A percentile compares a stretch with the other conserved stretches of the same genome.
These are phyloP conservation scores for Heterodera schachtii DNA, from an alignment of 1,140 invertebrate genomes.

Conservation along the genomic window DNA sequence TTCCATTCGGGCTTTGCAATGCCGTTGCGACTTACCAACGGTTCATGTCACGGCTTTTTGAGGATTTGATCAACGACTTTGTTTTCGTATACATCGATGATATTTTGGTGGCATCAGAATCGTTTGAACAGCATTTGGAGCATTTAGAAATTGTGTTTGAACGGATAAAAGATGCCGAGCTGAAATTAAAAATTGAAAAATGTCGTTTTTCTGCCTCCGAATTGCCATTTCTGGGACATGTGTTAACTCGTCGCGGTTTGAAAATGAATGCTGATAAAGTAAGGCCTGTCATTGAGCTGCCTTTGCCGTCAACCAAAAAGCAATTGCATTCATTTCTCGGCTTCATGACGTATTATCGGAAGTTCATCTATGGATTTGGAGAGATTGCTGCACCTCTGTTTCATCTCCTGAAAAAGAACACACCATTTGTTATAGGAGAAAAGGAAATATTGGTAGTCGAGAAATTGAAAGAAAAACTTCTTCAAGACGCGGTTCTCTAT, in stretches of 20 bases:
- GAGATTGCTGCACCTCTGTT: neutral
- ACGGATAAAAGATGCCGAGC: too few relatives aligned
- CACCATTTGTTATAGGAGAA: neutral
- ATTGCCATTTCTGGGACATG: constrained; percentile 66
- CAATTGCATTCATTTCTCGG: constrained; percentile 68
- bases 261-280: constrained; percentile 66
- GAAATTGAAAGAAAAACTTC: constrained; percentile 1
- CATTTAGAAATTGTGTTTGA: too few relatives aligned
- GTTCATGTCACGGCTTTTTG: too few relatives aligned
- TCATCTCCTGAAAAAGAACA: neutral
- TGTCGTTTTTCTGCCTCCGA: constrained; percentile 47
- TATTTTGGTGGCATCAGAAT: too few relatives aligned
- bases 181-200: constrained; percentile 58
- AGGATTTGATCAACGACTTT: too few relatives aligned
- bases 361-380: constrained; percentile 19
- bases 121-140: too few relatives aligned
- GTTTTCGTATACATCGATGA: too few relatives aligned
- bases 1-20: too few relatives aligned
- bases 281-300: constrained; percentile 56
- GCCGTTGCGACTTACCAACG: too few relatives aligned
- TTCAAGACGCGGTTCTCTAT: neutral
- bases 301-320: constrained; percentile 58
- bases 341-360: constrained; percentile 64
- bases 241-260: constrained; percentile 62
- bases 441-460: neutral